Evolutionary conservation across 2,888 invertebrate species (phyloP), one percentile per base, ranked within the genome.

Genomic region (Polyommatus iphigenia): DNA sequence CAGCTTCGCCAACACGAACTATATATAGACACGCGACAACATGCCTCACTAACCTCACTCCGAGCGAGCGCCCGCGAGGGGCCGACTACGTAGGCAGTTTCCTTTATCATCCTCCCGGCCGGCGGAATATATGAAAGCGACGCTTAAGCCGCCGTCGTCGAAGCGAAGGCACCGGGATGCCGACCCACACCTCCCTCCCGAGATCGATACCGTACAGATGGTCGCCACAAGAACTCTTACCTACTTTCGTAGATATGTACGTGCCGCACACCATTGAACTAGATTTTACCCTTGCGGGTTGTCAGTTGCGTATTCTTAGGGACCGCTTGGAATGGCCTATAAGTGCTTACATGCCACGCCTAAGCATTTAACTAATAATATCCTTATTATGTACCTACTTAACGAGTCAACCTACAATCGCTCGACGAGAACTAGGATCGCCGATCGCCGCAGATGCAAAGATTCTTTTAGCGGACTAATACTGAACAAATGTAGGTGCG

Each of bases 121-220:
- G 91, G 90, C 91, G 92, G 91, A 91, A 91, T 90, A 90, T 88
- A 89, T 89, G 87, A 89, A 89, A 89, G 87, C 90, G 88, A 87
- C 88, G 89, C 88, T 88, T 89, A 86, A 87, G 87, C 89, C 89
- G 85, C 84, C 88, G 87, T 82, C 88, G 86, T 87, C 86, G 87
- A 87, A 85, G 89, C 89, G 87, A 87, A 89, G 89, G 89, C 90
- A 91, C 89, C 90, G 91, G 91, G 91, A 91, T 89, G 90, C 84
- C 92, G 89, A 88, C 91, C 91, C 92, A 89, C 91, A 87, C 91
- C 91, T 89, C 92, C 92, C 93, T 88, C 91, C 89, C 90, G 87
- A 87, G 93, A 93, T 93, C 93, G 90, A 93, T 93, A 93, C 87
- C 84, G 89, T 90, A 91, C 90, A 86, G 92, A 91, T 92, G 92